A percentile compares a stretch with the other conserved stretches of the same genome.
These are phyloP conservation scores for Sinotaia quadrata DNA, from an alignment of 2,888 invertebrate species.

Conservation along the genomic window DNA sequence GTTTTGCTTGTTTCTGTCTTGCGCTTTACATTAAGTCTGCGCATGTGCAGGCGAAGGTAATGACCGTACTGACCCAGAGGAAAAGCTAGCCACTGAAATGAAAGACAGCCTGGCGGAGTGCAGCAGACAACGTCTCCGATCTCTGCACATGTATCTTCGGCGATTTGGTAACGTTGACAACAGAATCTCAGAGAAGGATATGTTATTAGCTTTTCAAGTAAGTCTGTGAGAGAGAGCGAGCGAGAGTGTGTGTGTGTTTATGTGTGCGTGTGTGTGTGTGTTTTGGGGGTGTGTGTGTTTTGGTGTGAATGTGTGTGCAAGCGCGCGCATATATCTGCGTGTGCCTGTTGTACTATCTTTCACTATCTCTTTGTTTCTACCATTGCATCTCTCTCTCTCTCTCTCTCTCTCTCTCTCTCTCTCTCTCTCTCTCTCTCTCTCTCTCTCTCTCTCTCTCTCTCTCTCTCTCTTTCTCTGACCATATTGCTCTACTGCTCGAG, in stretches of 20 bases:
- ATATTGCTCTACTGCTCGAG: too few relatives aligned
- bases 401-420: not conserved
- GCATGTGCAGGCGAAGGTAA: slow-evolving; percentile 22
- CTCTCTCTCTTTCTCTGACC: too few relatives aligned
- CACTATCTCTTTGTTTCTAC: not conserved
- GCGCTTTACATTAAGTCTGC: too few relatives aligned
- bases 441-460: too few relatives aligned
- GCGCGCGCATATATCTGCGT: too few relatives aligned
- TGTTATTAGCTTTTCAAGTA: slow-evolving; percentile 55
- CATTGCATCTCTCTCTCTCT: not conserved
- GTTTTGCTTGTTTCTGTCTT: too few relatives aligned
- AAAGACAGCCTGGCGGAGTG: slow-evolving; percentile 50
- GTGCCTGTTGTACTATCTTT: not conserved
- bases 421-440: not conserved
- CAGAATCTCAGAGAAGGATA: slow-evolving; percentile 60
- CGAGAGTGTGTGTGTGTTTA: not conserved
- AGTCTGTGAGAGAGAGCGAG: not conserved
- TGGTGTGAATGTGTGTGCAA: not conserved
- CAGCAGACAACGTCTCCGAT: slow-evolving; percentile 64
- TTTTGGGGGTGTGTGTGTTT: not conserved
- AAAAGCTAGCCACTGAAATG: slow-evolving; percentile 48
- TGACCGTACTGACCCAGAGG: slow-evolving; percentile 44
- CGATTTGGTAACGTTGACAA: slow-evolving; percentile 62
- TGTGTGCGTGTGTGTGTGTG: not conserved
- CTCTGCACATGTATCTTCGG: slow-evolving; percentile 65